These are phyloP conservation scores for Strongylocentrotus purpuratus DNA, from an alignment of 35 echinoderm and acorn worm species.

Conservation along the genomic window DNA sequence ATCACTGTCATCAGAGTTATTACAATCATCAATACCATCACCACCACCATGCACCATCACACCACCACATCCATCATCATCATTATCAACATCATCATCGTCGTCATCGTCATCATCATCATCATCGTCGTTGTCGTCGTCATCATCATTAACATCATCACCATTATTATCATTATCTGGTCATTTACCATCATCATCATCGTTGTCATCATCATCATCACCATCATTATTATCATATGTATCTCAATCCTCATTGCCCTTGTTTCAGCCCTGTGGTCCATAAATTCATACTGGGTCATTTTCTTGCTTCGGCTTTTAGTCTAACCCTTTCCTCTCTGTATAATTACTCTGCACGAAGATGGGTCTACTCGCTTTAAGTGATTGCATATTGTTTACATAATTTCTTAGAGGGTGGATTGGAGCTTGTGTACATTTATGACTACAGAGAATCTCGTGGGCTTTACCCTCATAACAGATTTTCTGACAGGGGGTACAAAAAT, in stretches of 20 bases:
- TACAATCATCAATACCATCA: neutral
- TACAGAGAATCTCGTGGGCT: neutral
- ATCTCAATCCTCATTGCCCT: too few relatives aligned
- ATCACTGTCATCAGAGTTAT: neutral
- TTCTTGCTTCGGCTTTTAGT: neutral
- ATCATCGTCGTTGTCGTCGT: neutral
- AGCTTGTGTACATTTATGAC: conserved; percentile 11
- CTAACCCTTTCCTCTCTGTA: neutral
- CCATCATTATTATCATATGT: neutral
- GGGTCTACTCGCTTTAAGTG: neutral
- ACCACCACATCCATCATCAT: neutral
- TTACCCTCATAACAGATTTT: conserved; percentile 4
- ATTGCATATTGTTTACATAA: conserved; percentile 19
- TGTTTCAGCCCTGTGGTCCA: neutral
- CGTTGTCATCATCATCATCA: neutral
- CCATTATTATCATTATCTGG: neutral
- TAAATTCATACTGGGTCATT: neutral
- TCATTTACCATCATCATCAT: neutral
- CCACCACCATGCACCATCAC: neutral
- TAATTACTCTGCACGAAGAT: neutral
- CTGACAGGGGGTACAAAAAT: neutral
- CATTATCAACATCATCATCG: neutral
- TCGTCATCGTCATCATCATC: neutral
- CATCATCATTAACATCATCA: neutral
- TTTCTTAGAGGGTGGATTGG: neutral